Evolutionary conservation across 2,113 vertebrate species (phyloP), one percentile per base, ranked within the genome.

Genomic region (Sander vitreus): DNA sequence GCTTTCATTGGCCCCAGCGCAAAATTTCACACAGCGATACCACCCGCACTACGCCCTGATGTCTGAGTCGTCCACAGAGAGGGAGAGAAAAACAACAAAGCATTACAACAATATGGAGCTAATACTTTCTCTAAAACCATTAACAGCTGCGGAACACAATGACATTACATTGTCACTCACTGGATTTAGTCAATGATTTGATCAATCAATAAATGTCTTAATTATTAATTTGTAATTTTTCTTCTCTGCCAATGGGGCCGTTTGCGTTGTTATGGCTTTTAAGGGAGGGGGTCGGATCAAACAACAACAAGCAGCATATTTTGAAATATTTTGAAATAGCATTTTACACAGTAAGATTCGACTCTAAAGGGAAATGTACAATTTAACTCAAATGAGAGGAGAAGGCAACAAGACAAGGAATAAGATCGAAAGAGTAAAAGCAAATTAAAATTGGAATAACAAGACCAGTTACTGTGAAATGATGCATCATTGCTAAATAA

Each of bases 141-240:
- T 85, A 89, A 66, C 78, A 72, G 55, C 86, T 12, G 33, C 1
- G 5, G 58, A 69, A 85, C 72, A 74, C 85, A 81, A 89, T 86
- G 73, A 84, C 86, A 90, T 80, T 76, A 86, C 63, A 4, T 64
- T 50, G 77, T 86, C 82, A 85, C 70, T 78, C 68, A 47, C 48
- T 70, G 70, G 81, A 68, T 59, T 75, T 54, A 67, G 75, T 88
- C 75, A 68, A 77, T 84, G 58, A 76, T 58, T 77, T 66, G 69
- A 85, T 91, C 88, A 88, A 85, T 91, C 88, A 88, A 93, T 91
- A 85, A 13, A 71, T 8, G 78, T 58, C 55, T 84, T 82, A 33
- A 48, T 84, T 81, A 68, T 70, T 81, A 23, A 83, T 90, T 90
- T 80, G 72, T 72, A 23, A 73, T 73, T 76, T 73, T 64, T 48